Evolutionary conservation across 2,113 vertebrate species (phyloP).

Genomic region (Lasiurus borealis): DNA sequence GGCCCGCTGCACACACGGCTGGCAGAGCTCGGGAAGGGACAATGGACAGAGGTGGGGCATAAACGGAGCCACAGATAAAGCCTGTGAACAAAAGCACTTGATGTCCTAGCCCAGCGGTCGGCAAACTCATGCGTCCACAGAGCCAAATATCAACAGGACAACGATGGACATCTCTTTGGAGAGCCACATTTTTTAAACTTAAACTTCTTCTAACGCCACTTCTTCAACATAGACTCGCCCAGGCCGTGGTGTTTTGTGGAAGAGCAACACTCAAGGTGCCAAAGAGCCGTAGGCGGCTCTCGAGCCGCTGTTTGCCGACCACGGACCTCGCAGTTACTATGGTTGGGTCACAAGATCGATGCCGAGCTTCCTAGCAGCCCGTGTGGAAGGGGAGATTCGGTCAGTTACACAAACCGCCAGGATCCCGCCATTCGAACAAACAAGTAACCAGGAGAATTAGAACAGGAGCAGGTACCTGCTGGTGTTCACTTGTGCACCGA

Average conservation of each 20-base stretch:
- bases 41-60: background rate
- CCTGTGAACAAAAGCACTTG: background rate
- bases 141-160: too few relatives aligned
- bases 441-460: background rate
- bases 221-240: too few relatives aligned
- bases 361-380: constrained; percentile 14
- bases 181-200: too few relatives aligned
- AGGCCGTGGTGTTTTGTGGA: too few relatives aligned
- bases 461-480: background rate
- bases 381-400: background rate
- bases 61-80: background rate
- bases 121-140: too few relatives aligned
- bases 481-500: background rate
- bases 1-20: background rate
- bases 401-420: background rate
- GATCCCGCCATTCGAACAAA: background rate
- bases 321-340: background rate
- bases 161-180: too few relatives aligned
- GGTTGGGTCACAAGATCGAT: background rate
- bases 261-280: too few relatives aligned
- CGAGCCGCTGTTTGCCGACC: too few relatives aligned
- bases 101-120: too few relatives aligned
- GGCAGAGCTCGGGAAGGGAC: background rate
- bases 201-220: too few relatives aligned
- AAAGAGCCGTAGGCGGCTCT: too few relatives aligned